Evolutionary conservation across 2,113 vertebrate genomes (phyloP).

Genomic region (Ceuthmochares aereus): DNA sequence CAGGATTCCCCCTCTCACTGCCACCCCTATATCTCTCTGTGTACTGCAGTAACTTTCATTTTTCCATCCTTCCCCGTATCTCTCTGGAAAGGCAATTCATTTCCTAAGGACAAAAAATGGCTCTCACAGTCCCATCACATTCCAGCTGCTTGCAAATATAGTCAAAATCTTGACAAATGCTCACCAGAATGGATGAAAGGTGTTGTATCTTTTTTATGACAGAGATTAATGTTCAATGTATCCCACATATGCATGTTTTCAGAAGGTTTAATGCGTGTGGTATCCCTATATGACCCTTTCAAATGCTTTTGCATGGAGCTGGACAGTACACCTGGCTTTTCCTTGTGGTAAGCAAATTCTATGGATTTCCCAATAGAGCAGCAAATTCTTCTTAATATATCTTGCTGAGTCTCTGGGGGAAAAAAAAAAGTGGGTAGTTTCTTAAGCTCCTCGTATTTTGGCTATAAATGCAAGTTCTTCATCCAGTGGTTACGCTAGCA

Average conservation of each 20-base stretch:
- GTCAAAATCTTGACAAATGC: background rate
- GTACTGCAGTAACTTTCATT: background rate
- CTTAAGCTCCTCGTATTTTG: background rate
- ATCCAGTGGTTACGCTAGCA: background rate
- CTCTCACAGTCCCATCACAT: background rate
- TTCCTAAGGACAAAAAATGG: background rate
- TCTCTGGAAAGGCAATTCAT: background rate
- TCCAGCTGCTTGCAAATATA: background rate
- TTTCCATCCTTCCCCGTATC: background rate
- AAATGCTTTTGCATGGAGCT: background rate
- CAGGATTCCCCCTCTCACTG: background rate
- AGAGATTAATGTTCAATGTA: background rate
- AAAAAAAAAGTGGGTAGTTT: background rate
- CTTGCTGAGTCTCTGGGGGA: background rate
- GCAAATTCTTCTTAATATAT: conserved; percentile 10
- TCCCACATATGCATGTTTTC: background rate
- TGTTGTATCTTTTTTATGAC: background rate
- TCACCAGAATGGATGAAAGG: background rate
- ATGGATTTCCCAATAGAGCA: background rate
- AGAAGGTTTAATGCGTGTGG: background rate
- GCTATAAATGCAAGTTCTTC: background rate
- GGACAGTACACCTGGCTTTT: background rate
- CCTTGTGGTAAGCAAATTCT: background rate
- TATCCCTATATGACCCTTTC: background rate
- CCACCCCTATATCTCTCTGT: background rate